Evolutionary conservation across 2,113 vertebrate species (phyloP).

Genomic region (Carassius gibelio): DNA sequence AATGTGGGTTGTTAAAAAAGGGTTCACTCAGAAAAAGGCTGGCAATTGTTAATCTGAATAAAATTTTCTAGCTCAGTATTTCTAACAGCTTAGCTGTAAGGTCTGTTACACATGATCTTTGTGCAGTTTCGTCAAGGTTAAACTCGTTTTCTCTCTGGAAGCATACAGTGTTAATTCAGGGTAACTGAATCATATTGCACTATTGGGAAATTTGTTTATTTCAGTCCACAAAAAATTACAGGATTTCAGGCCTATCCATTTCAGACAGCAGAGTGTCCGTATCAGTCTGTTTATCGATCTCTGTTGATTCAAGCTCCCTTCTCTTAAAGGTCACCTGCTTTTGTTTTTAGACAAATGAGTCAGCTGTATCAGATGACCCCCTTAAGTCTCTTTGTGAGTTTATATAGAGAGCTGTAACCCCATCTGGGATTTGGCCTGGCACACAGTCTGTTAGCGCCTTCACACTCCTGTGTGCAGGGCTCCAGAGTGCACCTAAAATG

Average conservation of each 20-base stretch:
- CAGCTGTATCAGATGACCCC: conserved; percentile 44
- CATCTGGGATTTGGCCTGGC: conserved; percentile 12
- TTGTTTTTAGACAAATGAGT: conserved; percentile 42
- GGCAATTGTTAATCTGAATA: neutral
- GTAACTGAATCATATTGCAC: conserved; percentile 18
- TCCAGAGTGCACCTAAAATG: too few species aligned
- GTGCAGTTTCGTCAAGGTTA: neutral
- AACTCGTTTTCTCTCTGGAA: conserved; percentile 4
- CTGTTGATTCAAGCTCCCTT: conserved; percentile 13
- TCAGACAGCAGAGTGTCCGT: conserved; percentile 20
- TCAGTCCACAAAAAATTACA: neutral
- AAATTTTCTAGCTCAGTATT: neutral
- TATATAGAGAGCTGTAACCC: conserved; percentile 10
- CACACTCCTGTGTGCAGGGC: neutral
- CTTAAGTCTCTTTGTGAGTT: conserved; percentile 17
- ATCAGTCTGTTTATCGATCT: conserved; percentile 46
- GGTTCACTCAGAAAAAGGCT: too few species aligned
- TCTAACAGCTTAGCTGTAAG: neutral
- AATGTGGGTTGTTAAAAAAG: too few species aligned
- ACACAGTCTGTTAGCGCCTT: conserved; percentile 1
- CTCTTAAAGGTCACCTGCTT: conserved; percentile 24
- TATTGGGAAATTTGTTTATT: conserved; percentile 24
- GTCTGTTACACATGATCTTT: neutral
- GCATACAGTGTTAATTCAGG: neutral
- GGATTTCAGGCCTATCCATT: conserved; percentile 1